Percentiles rank a stretch among this genome's conserved stretches.
Conservation (phyloP, 2,113 vertebrate genomes). For the Morone chrysops region DNA sequence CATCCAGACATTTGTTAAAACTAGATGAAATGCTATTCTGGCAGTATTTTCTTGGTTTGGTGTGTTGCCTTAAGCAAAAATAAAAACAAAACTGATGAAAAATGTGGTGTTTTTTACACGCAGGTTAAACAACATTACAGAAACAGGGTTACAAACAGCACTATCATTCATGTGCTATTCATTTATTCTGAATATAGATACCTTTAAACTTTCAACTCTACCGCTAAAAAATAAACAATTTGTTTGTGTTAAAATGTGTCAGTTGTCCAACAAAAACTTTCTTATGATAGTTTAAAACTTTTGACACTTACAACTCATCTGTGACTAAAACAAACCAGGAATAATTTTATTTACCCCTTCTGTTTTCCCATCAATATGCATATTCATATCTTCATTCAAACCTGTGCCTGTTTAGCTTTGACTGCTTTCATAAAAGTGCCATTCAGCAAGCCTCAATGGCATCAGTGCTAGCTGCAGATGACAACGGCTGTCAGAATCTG, state of each 20-base stretch:
- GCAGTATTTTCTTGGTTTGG: neutral
- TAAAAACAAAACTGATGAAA: neutral
- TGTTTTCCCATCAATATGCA: constrained; percentile 16
- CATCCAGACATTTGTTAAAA: too few relatives aligned
- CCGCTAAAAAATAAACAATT: too few relatives aligned
- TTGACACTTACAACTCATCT: neutral
- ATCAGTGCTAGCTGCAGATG: constrained; percentile 69
- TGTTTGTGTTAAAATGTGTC: too few relatives aligned
- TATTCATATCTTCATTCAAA: constrained; percentile 62
- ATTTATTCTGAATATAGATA: neutral
- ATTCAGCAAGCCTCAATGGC: constrained; percentile 69
- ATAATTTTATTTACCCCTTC: constrained; percentile 28
- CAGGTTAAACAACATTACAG: neutral
- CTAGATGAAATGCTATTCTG: neutral
- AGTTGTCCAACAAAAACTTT: constrained; percentile 11
- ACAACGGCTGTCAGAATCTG: constrained; percentile 79
- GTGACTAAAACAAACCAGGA: neutral
- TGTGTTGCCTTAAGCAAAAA: neutral
- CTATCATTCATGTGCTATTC: neutral
- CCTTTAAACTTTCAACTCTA: too few relatives aligned
- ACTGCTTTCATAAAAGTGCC: constrained; percentile 74
- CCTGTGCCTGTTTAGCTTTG: constrained; percentile 39
- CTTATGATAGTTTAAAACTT: constrained; percentile 1
- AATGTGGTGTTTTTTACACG: neutral
- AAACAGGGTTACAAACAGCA: neutral